Conservation (phyloP, 2,888 invertebrate species). For the Folsomia manolachei region DNA sequence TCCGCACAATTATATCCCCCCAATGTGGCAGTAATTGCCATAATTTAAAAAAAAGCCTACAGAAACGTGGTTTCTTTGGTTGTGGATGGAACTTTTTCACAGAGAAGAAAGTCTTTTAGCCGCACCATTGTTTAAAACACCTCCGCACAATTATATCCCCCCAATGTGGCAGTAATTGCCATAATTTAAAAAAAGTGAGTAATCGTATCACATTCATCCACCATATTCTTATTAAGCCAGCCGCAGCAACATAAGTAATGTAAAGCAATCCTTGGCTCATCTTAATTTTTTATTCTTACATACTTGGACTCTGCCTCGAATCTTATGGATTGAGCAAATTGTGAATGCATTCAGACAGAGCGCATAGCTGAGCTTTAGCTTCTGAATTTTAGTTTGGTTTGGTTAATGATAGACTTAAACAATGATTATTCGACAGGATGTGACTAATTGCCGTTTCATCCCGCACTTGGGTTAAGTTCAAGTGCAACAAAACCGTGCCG, state of each 20-base stretch:
- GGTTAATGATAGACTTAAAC: constrained; percentile 16
- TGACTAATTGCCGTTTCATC: constrained; percentile 22
- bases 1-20: not conserved
- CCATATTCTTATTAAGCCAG: not conserved
- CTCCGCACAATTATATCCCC: not conserved
- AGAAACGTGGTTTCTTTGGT: not conserved
- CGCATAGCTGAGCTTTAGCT: not conserved
- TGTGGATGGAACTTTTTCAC: not conserved
- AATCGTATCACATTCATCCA: not conserved
- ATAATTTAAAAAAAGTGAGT: not conserved
- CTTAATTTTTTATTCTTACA: not conserved
- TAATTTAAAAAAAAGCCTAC: not conserved
- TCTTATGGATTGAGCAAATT: too few relatives aligned
- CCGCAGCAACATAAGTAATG: too few relatives aligned
- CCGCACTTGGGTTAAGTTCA: constrained; percentile 11
- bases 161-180: constrained; percentile 8
- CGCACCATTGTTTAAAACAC: not conserved
- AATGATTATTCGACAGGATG: constrained; percentile 21
- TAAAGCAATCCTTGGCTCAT: not conserved
- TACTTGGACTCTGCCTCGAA: too few relatives aligned
- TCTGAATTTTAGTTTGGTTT: constrained; percentile 3
- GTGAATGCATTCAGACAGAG: not conserved
- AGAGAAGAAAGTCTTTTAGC: not conserved
- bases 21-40: constrained; percentile 8
- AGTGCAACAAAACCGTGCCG: not conserved